These are phyloP conservation scores for Propithecus perrieri DNA, from an alignment of 2,797 vertebrate species.

Conservation along the genomic window DNA sequence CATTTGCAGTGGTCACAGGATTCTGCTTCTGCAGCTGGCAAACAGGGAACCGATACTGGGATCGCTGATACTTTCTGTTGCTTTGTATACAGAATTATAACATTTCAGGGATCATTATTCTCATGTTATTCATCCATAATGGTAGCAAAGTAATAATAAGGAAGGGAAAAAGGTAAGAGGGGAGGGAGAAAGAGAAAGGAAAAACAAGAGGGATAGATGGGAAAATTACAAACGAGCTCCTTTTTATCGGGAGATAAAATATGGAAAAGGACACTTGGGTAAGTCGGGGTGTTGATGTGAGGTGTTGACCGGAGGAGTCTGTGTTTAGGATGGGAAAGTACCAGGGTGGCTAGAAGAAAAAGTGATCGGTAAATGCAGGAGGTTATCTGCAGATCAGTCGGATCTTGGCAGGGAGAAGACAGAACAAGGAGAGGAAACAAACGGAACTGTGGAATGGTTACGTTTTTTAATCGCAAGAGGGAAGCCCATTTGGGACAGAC, in stretches of 20 bases:
- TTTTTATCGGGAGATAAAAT: neutral
- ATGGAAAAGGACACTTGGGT: neutral
- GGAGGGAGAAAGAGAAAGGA: neutral
- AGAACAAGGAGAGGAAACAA: neutral
- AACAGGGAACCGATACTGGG: rapidly evolving
- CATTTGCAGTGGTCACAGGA: rapidly evolving
- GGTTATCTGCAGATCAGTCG: neutral
- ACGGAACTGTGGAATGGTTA: neutral
- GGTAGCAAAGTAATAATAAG: neutral
- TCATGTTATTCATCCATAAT: neutral
- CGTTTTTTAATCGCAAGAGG: neutral
- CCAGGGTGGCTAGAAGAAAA: neutral
- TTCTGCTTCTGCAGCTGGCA: neutral
- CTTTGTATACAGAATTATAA: neutral
- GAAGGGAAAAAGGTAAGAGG: neutral
- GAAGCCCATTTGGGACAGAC: neutral
- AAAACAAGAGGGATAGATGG: neutral
- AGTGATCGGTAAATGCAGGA: neutral
- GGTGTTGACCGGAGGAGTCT: neutral
- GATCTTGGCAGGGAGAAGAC: neutral
- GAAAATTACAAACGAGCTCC: neutral
- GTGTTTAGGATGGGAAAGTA: neutral
- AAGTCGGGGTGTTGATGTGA: neutral
- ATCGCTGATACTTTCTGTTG: neutral
- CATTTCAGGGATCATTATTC: neutral